Conservation (phyloP, 2,797 vertebrate genomes). For the Nyctibius grandis region DNA sequence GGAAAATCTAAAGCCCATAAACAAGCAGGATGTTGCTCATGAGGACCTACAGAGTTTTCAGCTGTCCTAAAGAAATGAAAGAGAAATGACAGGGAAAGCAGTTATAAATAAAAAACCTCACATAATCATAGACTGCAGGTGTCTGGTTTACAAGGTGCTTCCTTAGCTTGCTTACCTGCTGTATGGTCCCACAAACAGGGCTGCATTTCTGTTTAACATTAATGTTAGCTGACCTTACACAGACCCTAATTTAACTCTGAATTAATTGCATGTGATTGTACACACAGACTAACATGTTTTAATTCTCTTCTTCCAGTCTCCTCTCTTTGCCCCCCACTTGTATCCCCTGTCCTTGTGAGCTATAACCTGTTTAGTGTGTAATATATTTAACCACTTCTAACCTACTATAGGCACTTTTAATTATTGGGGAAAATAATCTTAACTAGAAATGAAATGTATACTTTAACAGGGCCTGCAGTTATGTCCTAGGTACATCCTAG, state of each 20-base stretch:
- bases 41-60: not conserved
- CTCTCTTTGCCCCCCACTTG: not conserved
- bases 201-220: not conserved
- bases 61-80: not conserved
- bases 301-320: not conserved
- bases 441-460: not conserved
- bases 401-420: not conserved
- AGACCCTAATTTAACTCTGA: not conserved
- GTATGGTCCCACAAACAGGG: not conserved
- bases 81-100: not conserved
- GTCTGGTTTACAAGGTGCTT: not conserved
- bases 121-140: not conserved
- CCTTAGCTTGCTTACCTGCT: not conserved
- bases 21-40: not conserved
- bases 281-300: rapidly evolving
- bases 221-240: not conserved
- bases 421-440: not conserved
- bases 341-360: not conserved
- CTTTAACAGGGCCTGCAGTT: not conserved
- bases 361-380: not conserved
- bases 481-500: not conserved
- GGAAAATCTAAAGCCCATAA: not conserved
- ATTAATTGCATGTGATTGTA: not conserved
- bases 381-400: not conserved
- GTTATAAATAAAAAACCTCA: not conserved